phyloP scores from a whole-genome alignment of 92 coral and sea anemone genomes.

The Porites evermanni region DNA sequence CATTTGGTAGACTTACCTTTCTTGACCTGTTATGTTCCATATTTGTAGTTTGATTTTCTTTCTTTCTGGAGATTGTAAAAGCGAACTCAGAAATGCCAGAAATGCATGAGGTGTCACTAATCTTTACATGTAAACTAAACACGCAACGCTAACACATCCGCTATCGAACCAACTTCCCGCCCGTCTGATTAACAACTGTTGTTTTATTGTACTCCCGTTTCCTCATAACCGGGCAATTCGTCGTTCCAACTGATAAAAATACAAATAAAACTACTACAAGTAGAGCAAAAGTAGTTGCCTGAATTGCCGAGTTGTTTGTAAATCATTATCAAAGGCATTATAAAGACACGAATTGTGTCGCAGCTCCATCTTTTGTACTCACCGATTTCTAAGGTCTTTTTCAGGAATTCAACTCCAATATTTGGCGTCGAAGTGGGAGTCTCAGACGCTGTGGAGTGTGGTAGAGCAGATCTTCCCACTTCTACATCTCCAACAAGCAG shows the following conservation, averaged over 20 bases:
- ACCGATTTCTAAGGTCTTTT: constrained; percentile 77
- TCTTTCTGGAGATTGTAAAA: constrained; percentile 70
- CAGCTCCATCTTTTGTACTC: constrained; percentile 1
- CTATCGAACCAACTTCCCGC: too few species aligned
- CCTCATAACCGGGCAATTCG: not conserved
- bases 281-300: not conserved
- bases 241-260: not conserved
- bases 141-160: too few species aligned
- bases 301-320: not conserved
- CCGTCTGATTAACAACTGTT: too few species aligned
- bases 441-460: constrained; percentile 60
- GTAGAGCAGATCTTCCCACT: constrained; percentile 65
- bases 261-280: not conserved
- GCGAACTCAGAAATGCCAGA: not conserved
- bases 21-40: constrained; percentile 99
- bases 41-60: constrained; percentile 92
- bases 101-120: not conserved
- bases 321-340: not conserved
- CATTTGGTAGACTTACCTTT: constrained; percentile 62
- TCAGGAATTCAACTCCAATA: constrained; percentile 78
- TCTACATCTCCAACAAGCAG: constrained; percentile 79
- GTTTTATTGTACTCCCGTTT: too few species aligned
- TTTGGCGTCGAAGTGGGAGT: constrained; percentile 58
- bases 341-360: not conserved
- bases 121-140: too few species aligned